phyloP scores from a whole-genome alignment of 2,797 vertebrate genomes.

The Zenarchopterus dispar region DNA sequence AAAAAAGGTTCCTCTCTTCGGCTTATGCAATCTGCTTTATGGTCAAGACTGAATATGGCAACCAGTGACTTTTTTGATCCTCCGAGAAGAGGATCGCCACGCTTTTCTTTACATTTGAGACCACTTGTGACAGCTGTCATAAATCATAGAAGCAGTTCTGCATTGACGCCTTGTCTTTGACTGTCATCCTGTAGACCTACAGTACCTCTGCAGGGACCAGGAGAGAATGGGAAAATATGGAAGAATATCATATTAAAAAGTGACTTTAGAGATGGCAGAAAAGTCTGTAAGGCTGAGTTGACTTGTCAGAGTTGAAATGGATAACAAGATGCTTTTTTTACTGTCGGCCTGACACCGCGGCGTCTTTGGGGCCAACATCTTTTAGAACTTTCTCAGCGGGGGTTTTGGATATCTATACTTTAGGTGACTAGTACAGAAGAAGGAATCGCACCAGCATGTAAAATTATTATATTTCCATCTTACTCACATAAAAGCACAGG shows the following conservation, averaged over 20 bases:
- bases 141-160: conserved; percentile 56
- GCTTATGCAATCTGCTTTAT: conserved; percentile 42
- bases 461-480: no score
- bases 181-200: conserved; percentile 54
- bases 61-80: conserved; percentile 52
- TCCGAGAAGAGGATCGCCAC: conserved; percentile 30
- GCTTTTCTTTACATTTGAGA: background rate
- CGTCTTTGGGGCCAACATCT: conserved; percentile 27
- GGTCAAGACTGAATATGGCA: conserved; percentile 46
- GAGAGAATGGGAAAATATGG: conserved; percentile 27
- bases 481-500: background rate
- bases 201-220: conserved; percentile 38
- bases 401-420: conserved; percentile 6
- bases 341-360: background rate
- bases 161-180: conserved; percentile 51
- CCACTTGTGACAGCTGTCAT: conserved; percentile 36
- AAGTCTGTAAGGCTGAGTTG: conserved; percentile 33
- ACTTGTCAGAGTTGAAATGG: conserved; percentile 18
- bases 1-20: conserved; percentile 42
- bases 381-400: conserved; percentile 4
- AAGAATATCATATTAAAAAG: conserved; percentile 46
- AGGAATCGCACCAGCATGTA: no score
- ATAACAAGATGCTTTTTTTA: conserved; percentile 3
- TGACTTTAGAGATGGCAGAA: conserved; percentile 34
- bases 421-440: background rate